Percentiles rank a stretch among this genome's conserved stretches.
These are phyloP conservation scores for Tetanocera ferruginea DNA, from an alignment of 2,888 invertebrate genomes.

Conservation along the genomic window DNA sequence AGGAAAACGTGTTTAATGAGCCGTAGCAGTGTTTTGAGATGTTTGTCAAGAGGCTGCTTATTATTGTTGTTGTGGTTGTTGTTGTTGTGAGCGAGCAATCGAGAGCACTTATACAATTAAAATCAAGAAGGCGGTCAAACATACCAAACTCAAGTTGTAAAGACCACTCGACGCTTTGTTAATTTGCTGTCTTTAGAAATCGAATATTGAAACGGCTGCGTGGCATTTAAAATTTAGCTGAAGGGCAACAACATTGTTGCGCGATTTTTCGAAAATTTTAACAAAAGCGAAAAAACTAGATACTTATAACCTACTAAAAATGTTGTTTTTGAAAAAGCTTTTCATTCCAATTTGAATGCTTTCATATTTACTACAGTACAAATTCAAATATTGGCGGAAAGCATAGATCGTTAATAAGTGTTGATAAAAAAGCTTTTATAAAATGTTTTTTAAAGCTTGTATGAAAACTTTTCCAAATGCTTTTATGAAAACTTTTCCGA, in stretches of 20 bases:
- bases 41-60: slow-evolving; percentile 23
- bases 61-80: slow-evolving; percentile 1
- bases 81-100: not conserved
- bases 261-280: not conserved
- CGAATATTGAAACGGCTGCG: too few relatives aligned
- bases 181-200: too few relatives aligned
- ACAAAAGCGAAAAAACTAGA: too few relatives aligned
- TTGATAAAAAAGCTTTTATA: too few relatives aligned
- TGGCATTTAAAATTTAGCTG: too few relatives aligned
- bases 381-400: too few relatives aligned
- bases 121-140: not conserved
- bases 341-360: not conserved
- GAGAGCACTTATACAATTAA: not conserved
- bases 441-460: not conserved
- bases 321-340: not conserved
- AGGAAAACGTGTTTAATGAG: slow-evolving; percentile 43
- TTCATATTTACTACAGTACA: not conserved
- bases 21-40: slow-evolving; percentile 32
- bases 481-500: too few relatives aligned
- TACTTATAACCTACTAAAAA: not conserved
- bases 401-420: too few relatives aligned
- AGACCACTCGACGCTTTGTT: slow-evolving; percentile 8
- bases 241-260: too few relatives aligned
- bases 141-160: not conserved
- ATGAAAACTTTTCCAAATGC: not conserved